phyloP scores from a whole-genome alignment of 2,888 invertebrate genomes.

The Crocallis elinguaria region DNA sequence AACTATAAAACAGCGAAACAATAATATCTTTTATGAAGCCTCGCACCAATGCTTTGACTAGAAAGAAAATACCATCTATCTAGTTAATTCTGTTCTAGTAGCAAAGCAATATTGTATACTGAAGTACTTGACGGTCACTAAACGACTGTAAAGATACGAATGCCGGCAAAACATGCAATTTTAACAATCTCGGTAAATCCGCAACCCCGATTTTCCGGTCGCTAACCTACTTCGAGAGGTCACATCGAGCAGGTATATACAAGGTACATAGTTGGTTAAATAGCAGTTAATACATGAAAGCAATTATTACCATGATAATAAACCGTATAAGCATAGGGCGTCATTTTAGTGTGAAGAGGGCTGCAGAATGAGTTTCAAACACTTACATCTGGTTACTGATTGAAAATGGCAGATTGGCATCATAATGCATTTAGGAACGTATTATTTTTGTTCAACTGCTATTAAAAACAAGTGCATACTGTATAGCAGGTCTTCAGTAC shows the following conservation, averaged over 20 bases:
- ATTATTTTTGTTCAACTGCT: too few species aligned
- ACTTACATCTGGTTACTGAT: too few species aligned
- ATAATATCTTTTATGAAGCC: too few species aligned
- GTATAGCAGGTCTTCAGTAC: too few species aligned
- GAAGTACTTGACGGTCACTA: not conserved
- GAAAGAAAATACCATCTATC: not conserved
- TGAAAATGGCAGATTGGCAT: too few species aligned
- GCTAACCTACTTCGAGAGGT: conserved; percentile 18
- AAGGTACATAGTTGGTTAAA: not conserved
- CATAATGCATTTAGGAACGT: too few species aligned
- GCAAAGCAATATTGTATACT: not conserved
- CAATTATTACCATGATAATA: not conserved
- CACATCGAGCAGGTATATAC: not conserved
- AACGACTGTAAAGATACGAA: conserved; percentile 10
- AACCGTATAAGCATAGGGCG: too few species aligned
- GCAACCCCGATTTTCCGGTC: conserved; percentile 4
- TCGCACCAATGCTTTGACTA: too few species aligned
- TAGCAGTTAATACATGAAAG: not conserved
- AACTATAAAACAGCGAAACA: too few species aligned
- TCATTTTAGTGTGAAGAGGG: too few species aligned
- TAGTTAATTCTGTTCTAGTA: not conserved
- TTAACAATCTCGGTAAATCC: conserved; percentile 3
- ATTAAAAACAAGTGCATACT: too few species aligned
- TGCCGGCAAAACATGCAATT: conserved; percentile 13
- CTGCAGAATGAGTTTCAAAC: not conserved